phyloP scores from a whole-genome alignment of 2,113 vertebrate species.

The Grus americana region DNA sequence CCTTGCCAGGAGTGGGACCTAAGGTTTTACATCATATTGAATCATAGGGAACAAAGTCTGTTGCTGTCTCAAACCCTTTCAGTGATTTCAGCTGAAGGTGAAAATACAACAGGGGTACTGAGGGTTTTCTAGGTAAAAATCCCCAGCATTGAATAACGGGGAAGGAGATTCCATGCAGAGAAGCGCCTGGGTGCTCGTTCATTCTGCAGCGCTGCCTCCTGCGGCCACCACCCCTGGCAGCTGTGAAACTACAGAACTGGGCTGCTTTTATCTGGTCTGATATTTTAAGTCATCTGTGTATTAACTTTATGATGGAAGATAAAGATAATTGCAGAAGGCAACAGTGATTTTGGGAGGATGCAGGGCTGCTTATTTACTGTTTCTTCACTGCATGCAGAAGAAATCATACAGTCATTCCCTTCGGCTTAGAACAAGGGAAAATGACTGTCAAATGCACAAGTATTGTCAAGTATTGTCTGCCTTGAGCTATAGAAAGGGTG shows the following conservation, averaged over 20 bases:
- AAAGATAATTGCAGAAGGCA: neutral
- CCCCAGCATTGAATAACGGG: neutral
- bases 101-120: neutral
- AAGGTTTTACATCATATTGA: neutral
- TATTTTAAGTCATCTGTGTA: neutral
- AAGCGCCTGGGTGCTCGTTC: fast-evolving
- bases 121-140: neutral
- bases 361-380: neutral
- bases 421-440: neutral
- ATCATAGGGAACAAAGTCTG: fast-evolving
- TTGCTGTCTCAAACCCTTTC: neutral
- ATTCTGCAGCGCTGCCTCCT: neutral
- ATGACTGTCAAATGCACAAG: neutral
- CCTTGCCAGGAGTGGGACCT: neutral
- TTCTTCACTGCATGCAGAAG: neutral
- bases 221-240: neutral
- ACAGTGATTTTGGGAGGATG: neutral
- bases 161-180: neutral
- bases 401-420: neutral
- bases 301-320: neutral
- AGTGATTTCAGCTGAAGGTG: neutral
- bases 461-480: neutral
- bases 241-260: neutral
- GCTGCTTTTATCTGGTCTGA: neutral
- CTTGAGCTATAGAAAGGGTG: neutral